Evolutionary conservation across 2,113 vertebrate species (phyloP), one percentile per base, ranked within the genome.

Genomic region (Hippoglossus stenolepis): DNA sequence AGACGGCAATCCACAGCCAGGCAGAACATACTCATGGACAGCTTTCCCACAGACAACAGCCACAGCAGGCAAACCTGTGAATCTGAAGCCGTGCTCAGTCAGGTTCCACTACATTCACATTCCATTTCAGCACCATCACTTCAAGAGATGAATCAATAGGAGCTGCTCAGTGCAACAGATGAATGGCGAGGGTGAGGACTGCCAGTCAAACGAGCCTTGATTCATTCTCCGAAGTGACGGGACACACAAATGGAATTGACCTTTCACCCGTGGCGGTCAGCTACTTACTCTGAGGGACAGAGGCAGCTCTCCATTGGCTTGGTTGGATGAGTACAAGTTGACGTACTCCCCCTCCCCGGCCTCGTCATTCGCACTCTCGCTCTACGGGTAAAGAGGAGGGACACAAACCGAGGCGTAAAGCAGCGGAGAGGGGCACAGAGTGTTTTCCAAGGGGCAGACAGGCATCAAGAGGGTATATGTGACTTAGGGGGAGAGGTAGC

Each of bases 261-360:
- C 90, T 90, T 91, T 79, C 64, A 80, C 79, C 80, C 49, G 23
- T 20, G 82, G 65, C 72, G 53, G 62, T 76, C 84, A 81, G 73
- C 87, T 97, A 98, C 97, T 99, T 96, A 97, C 97, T 95, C 96
- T 94, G 95, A 93, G 94, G 93, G 95, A 91, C 93, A 72, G 91
- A 85, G 94, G 94, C 92, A 95, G 93, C 91, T 96, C 96, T 89
- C 95, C 94, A 90, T 96, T 96, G 95, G 96, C 95, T 90, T 96
- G 97, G 93, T 94, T 95, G 93, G 97, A 96, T 75, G 97, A 96
- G 90, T 96, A 98, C 89, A 99, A 95, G 96, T 93, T 96, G 95
- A 98, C 96, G 59, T 98, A 97, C 93, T 99, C 97, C 88, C 97
- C 97, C 96, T 98, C 97, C 84, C 97, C 96, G 88, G 95, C 94